These are phyloP conservation scores for Sycophila texana DNA, from an alignment of 2,888 invertebrate genomes.

Conservation along the genomic window DNA sequence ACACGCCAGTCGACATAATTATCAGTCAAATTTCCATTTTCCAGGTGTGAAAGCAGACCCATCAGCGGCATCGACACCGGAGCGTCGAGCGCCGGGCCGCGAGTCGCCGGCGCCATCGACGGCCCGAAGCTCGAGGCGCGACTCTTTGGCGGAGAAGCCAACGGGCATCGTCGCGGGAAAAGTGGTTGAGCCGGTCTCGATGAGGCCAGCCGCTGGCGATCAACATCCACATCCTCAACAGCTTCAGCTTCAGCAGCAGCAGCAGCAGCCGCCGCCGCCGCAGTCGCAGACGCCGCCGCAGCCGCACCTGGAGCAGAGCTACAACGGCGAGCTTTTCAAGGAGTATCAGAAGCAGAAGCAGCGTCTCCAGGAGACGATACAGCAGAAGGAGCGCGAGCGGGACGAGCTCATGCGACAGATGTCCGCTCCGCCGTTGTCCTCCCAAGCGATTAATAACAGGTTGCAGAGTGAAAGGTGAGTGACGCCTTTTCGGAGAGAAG, in stretches of 20 bases:
- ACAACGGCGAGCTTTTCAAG: slow-evolving; percentile 84
- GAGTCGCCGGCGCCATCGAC: slow-evolving; percentile 84
- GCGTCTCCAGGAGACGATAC: slow-evolving; percentile 79
- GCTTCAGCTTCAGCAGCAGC: background rate
- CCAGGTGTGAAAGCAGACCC: slow-evolving; percentile 69
- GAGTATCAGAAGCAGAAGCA: slow-evolving; percentile 89
- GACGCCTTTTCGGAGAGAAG: background rate
- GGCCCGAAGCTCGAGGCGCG: slow-evolving; percentile 82
- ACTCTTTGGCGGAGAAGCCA: slow-evolving; percentile 80
- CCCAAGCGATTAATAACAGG: slow-evolving; percentile 74
- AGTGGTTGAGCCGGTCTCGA: slow-evolving; percentile 71
- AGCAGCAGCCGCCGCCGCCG: slow-evolving; percentile 60
- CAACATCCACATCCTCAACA: slow-evolving; percentile 60
- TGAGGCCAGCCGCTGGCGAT: slow-evolving; percentile 58
- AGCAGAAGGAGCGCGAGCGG: slow-evolving; percentile 77
- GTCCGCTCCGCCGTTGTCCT: slow-evolving; percentile 71
- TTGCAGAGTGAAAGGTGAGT: slow-evolving; percentile 77
- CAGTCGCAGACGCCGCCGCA: slow-evolving; percentile 62
- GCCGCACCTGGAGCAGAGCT: slow-evolving; percentile 75
- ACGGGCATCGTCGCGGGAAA: slow-evolving; percentile 66
- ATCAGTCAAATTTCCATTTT: slow-evolving; percentile 4
- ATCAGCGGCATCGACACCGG: slow-evolving; percentile 82
- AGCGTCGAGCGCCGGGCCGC: slow-evolving; percentile 78
- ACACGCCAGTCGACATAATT: background rate
- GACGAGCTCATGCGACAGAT: slow-evolving; percentile 78